These are phyloP conservation scores for Trichogramma dendrolimi DNA, from an alignment of 2,888 invertebrate species.

Conservation along the genomic window DNA sequence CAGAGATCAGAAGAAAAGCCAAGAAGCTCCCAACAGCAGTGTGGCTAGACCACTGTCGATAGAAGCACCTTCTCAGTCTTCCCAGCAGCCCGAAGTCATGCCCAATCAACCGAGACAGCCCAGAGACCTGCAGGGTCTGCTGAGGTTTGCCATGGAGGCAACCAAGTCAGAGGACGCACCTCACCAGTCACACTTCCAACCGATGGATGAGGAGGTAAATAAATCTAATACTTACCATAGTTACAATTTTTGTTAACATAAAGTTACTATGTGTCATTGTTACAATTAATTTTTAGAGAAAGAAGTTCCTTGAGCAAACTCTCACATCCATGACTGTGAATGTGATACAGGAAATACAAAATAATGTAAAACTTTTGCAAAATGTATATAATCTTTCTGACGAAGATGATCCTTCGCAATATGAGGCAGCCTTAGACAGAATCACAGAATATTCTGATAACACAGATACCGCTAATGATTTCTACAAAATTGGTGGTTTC, in stretches of 20 bases:
- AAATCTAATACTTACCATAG: slow-evolving; percentile 8
- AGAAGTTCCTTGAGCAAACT: slow-evolving; percentile 68
- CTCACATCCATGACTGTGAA: slow-evolving; percentile 68
- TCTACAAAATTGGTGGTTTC: slow-evolving; percentile 80
- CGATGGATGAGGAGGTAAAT: slow-evolving; percentile 64
- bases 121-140: slow-evolving; percentile 58
- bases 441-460: slow-evolving; percentile 69
- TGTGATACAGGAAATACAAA: slow-evolving; percentile 63
- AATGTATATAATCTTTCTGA: slow-evolving; percentile 53
- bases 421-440: slow-evolving; percentile 63
- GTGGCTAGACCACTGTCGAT: slow-evolving; percentile 45
- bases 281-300: slow-evolving; percentile 57
- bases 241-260: not conserved
- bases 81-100: slow-evolving; percentile 31
- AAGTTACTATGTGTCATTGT: not conserved
- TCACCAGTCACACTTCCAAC: slow-evolving; percentile 52
- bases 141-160: slow-evolving; percentile 69
- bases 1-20: slow-evolving; percentile 17
- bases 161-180: slow-evolving; percentile 61
- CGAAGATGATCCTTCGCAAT: slow-evolving; percentile 58
- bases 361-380: slow-evolving; percentile 60
- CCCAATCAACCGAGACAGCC: slow-evolving; percentile 47
- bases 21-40: slow-evolving; percentile 35
- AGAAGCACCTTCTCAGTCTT: slow-evolving; percentile 38
- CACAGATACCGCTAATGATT: slow-evolving; percentile 79